A percentile compares a stretch with the other conserved stretches of the same genome.
phyloP scores from a whole-genome alignment of 2,113 vertebrate species.

The Osmerus eperlanus region DNA sequence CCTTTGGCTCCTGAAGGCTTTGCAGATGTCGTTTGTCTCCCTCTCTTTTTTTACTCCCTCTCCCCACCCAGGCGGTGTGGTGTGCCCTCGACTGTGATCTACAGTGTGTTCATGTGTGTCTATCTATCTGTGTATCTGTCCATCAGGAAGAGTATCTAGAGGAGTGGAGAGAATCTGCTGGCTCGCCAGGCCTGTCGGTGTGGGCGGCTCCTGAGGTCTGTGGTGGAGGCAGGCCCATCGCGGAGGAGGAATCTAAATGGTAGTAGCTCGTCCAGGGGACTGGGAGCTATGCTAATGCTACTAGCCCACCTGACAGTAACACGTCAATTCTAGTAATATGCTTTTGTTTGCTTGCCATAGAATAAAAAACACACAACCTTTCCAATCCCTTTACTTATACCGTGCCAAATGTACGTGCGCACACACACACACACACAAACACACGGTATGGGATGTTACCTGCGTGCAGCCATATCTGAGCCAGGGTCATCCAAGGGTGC shows the following conservation, averaged over 20 bases:
- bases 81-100: too few relatives aligned
- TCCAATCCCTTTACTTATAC: neutral
- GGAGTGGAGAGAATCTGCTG: too few relatives aligned
- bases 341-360: neutral
- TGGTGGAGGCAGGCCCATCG: too few relatives aligned
- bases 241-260: neutral
- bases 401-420: neutral
- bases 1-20: too few relatives aligned
- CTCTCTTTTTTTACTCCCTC: too few relatives aligned
- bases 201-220: too few relatives aligned
- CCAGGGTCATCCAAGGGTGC: conserved; percentile 98
- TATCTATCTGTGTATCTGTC: too few relatives aligned
- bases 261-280: neutral
- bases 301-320: neutral
- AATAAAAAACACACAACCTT: neutral
- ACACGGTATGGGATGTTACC: conserved; percentile 67
- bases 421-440: neutral
- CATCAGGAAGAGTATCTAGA: too few relatives aligned
- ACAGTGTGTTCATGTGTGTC: too few relatives aligned
- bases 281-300: neutral
- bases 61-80: too few relatives aligned
- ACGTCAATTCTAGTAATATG: neutral
- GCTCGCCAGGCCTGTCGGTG: too few relatives aligned
- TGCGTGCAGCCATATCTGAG: conserved; percentile 99
- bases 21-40: too few relatives aligned